Conservation (phyloP, 1,140 invertebrate genomes). For the Ctenoplectra terminalis region DNA sequence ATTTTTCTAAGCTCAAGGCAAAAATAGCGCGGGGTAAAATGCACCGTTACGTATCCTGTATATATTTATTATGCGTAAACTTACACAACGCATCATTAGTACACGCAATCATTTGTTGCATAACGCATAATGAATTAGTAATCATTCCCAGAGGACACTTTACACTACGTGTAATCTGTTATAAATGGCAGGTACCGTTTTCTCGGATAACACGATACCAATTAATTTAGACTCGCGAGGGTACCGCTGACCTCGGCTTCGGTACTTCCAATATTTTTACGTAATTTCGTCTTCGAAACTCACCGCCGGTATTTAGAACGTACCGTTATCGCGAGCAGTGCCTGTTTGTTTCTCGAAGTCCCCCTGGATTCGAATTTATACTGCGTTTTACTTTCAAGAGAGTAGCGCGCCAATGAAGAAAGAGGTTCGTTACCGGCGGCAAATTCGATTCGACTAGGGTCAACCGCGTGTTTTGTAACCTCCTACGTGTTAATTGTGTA, state of each 20-base stretch:
- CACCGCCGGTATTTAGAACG: constrained; percentile 36
- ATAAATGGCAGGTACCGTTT: constrained; percentile 47
- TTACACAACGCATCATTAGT: constrained; percentile 51
- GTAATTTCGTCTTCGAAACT: constrained; percentile 36
- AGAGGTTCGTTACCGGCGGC: background rate
- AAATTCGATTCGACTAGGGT: background rate
- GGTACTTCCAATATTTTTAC: constrained; percentile 27
- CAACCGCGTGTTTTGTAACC: no score
- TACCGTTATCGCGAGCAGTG: constrained; percentile 39
- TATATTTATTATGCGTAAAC: constrained; percentile 50
- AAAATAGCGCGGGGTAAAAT: constrained; percentile 36
- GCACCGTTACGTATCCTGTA: constrained; percentile 45
- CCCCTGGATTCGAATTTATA: background rate
- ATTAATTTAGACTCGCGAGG: constrained; percentile 14
- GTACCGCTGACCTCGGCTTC: background rate
- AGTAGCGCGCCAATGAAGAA: background rate
- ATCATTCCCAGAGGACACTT: constrained; percentile 31
- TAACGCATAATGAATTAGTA: constrained; percentile 49
- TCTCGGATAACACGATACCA: constrained; percentile 18
- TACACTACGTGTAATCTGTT: constrained; percentile 35
- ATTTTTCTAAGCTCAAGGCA: constrained; percentile 5
- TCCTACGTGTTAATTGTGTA: no score
- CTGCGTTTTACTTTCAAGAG: background rate
- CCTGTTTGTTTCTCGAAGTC: constrained; percentile 6
- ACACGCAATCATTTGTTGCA: constrained; percentile 50